Evolutionary conservation across 2,113 vertebrate species (phyloP), one percentile per base, ranked within the genome.

Genomic region (Xiphophorus hellerii): DNA sequence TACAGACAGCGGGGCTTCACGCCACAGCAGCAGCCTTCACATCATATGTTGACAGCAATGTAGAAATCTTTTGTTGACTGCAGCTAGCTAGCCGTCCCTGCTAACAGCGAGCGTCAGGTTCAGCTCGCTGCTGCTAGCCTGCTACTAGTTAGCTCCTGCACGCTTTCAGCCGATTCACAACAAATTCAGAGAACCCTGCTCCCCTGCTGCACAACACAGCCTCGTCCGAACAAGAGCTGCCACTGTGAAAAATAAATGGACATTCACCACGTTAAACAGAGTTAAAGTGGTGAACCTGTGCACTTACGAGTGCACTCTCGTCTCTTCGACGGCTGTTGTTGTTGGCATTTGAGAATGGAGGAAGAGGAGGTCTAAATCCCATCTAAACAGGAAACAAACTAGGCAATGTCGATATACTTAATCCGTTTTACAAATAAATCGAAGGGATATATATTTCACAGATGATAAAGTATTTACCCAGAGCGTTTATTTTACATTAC

Each of bases 361-460:
- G 94, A 95, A 94, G 94, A 95, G 94, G 94, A 94, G 94, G 94
- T 94, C 93, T 94, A 89, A 93, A 92, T 85, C 92, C 91, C 77
- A 81, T 89, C 88, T 86, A 89, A 92, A 95, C 94, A 95, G 94
- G 94, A 95, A 95, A 95, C 93, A 83, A 89, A 89, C 78, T 78
- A 54, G 77, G 65, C 83, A 65, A 73, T 78, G 81, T 62, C 71
- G 14, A 87, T 76, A 12, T 62, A 87, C 71, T 91, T 67, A 8
- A 44, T 60, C 58, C 10, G 79, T 84, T 80, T 0, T 66, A 22
- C 13, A 35, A 7, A 65, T 66, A 17, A 76, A 62, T 64, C 4
- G 2, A 54, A 0, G 1, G 4, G 31, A 58, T 39, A 58, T 33
- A 20, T 12, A 8, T 9, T 42, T 66, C 3, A 42, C 11, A 27